phyloP scores from a whole-genome alignment of 2,797 vertebrate genomes.

The Telmatherina bonti region DNA sequence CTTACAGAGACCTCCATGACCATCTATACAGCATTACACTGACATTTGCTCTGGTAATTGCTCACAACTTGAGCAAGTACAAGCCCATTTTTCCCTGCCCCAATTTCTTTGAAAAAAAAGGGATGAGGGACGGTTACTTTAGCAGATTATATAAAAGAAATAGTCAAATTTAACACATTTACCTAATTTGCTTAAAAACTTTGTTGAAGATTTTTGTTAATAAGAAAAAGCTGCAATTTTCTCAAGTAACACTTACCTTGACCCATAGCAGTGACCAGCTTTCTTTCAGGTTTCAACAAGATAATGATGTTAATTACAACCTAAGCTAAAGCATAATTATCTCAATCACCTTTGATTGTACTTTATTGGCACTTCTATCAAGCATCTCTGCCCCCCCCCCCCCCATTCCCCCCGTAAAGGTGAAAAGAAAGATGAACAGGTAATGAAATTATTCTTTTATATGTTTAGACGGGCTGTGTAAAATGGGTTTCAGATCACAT shows the following conservation, averaged over 20 bases:
- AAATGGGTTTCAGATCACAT: not conserved
- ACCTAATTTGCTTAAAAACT: slow-evolving; percentile 2
- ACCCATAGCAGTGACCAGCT: not conserved
- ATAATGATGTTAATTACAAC: slow-evolving; percentile 61
- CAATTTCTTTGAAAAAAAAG: too few species aligned
- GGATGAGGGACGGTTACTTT: too few species aligned
- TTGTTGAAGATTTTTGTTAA: slow-evolving; percentile 2
- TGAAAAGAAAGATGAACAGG: slow-evolving; percentile 24
- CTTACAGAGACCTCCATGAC: slow-evolving; percentile 36
- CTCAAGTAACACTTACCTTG: slow-evolving; percentile 26
- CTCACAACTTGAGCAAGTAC: too few species aligned
- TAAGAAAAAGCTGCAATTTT: slow-evolving; percentile 7
- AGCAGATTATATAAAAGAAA: slow-evolving; percentile 26
- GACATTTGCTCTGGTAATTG: slow-evolving; percentile 12
- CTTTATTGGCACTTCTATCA: slow-evolving; percentile 39
- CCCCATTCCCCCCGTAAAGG: slow-evolving; percentile 10
- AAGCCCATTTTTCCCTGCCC: too few species aligned
- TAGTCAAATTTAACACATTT: slow-evolving; percentile 1
- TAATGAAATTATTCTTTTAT: slow-evolving; percentile 2
- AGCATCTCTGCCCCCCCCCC: slow-evolving; percentile 11
- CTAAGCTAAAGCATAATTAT: slow-evolving; percentile 61
- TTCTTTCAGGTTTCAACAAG: slow-evolving; percentile 51
- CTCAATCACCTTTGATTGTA: slow-evolving; percentile 67
- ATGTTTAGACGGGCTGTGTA: not conserved
- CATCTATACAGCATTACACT: slow-evolving; percentile 25